Base-by-base conservation (phyloP, 2,888 invertebrate genomes). In the Meteorus colon region DNA sequence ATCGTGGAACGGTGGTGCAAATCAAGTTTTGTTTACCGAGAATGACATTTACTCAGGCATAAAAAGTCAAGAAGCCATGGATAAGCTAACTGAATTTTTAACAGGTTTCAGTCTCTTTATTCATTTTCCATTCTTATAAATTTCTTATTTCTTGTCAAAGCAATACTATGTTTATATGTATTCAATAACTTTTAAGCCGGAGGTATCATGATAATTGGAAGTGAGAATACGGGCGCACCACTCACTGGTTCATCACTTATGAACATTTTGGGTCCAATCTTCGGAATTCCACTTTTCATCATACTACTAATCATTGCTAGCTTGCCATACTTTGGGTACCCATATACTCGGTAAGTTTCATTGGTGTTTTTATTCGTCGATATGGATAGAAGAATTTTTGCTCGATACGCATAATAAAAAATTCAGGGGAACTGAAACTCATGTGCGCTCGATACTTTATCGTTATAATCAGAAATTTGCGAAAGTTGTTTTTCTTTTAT, bases 1-100 rank as follows among this genome's bases (percentile, higher is more conserved):
- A 45, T 84, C 82, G 16, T 84, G 81, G 83, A 67, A 82, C 10
- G 81, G 81, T 34, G 77, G 73, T 6, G 71, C 81, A 2, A 77
- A 76, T 3, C 88, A 89, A 76, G 78, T 89, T 48, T 84, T 89
- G 34, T 65, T 89, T 19, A 83, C 84, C 24, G 88, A 85, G 80
- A 86, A 80, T 48, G 81, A 75, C 4, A 63, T 73, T 19, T 89
- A 89, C 75, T 80, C 78, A 16, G 86, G 85, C 4, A 80, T 80
- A 69, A 79, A 79, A n/a, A 85, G 83, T 51, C 34, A 82, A 37
- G 78, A 84, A 67, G 87, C 84, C 8, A 65, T 85, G 19, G 74
- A 82, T n/a, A 79, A 78, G 48, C 76, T 87, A 60, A 48, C 79
- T 63, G 68, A 73, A 12, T 60, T 73, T 24, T 71, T 73, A 51